phyloP scores from a whole-genome alignment of 2,888 invertebrate species.

The Drosophila anomalata region DNA sequence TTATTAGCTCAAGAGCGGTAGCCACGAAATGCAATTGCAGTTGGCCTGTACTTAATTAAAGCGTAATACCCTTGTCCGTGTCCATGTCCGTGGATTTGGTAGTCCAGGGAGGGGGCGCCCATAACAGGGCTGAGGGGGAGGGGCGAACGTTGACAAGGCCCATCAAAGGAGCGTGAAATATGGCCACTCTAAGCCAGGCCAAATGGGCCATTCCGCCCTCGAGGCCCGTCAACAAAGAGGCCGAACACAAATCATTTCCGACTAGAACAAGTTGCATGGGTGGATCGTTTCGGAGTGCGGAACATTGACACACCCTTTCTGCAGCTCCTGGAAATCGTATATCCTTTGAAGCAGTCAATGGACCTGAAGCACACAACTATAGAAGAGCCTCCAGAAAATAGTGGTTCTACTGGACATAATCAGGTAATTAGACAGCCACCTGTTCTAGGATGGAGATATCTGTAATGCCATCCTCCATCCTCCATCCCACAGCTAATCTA shows the following conservation, averaged over 20 bases:
- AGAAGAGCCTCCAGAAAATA: too few relatives aligned
- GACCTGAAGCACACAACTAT: too few relatives aligned
- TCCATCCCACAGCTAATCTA: background rate
- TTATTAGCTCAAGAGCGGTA: conserved; percentile 49
- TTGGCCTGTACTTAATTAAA: conserved; percentile 61
- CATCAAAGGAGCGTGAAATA: conserved; percentile 61
- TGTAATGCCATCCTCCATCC: background rate
- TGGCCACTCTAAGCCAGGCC: conserved; percentile 50
- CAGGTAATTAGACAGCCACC: too few relatives aligned
- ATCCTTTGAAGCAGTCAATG: background rate
- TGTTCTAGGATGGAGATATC: too few relatives aligned
- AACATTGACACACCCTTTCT: background rate
- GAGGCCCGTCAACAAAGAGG: conserved; percentile 48
- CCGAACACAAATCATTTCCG: conserved; percentile 52
- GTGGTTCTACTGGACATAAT: too few relatives aligned
- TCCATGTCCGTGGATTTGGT: too few relatives aligned
- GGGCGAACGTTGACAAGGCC: conserved; percentile 55
- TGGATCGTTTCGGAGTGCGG: background rate
- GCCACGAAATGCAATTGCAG: conserved; percentile 49
- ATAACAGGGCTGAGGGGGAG: background rate
- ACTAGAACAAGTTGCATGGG: conserved; percentile 25
- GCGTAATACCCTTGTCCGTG: conserved; percentile 41
- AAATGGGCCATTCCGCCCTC: conserved; percentile 55
- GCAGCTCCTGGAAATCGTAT: too few relatives aligned
- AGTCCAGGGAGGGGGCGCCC: background rate